Conservation (phyloP, 2,888 invertebrate genomes). For the Yponomeuta cagnagella region DNA sequence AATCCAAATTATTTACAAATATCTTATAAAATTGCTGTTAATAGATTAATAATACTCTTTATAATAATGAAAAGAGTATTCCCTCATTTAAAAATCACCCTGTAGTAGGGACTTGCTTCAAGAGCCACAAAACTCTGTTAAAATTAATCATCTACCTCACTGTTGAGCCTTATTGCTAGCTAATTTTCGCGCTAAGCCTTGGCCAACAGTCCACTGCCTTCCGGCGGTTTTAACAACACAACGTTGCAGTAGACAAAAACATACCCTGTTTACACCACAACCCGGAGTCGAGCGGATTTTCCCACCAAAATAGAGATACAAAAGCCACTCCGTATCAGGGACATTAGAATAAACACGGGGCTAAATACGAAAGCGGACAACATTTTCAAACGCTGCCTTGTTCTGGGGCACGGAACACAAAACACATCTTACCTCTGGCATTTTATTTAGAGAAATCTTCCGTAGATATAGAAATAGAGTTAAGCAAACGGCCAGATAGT, state of each 20-base stretch:
- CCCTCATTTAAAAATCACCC: too few species aligned
- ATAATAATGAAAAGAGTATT: too few species aligned
- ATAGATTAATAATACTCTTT: too few species aligned
- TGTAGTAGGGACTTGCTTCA: too few species aligned
- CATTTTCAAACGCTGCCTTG: slow-evolving; percentile 6
- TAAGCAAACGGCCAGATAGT: slow-evolving; percentile 52
- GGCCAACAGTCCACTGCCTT: too few species aligned
- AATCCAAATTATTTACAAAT: too few species aligned
- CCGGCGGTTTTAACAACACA: too few species aligned
- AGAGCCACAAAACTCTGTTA: too few species aligned
- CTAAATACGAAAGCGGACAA: slow-evolving; percentile 7
- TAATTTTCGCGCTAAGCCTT: too few species aligned
- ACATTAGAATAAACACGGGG: slow-evolving; percentile 11
- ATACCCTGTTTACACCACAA: not conserved
- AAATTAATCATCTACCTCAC: too few species aligned
- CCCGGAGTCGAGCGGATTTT: not conserved
- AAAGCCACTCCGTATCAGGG: slow-evolving; percentile 6
- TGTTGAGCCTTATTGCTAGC: too few species aligned
- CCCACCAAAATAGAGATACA: slow-evolving; percentile 13
- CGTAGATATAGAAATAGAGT: slow-evolving; percentile 45
- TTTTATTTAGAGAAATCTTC: slow-evolving; percentile 21
- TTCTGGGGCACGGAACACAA: not conserved
- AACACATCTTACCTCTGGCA: slow-evolving; percentile 17
- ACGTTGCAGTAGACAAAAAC: not conserved
- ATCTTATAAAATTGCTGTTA: too few species aligned